Conservation (phyloP, 1,140 invertebrate species). For the Dolichoris vasculosae region DNA sequence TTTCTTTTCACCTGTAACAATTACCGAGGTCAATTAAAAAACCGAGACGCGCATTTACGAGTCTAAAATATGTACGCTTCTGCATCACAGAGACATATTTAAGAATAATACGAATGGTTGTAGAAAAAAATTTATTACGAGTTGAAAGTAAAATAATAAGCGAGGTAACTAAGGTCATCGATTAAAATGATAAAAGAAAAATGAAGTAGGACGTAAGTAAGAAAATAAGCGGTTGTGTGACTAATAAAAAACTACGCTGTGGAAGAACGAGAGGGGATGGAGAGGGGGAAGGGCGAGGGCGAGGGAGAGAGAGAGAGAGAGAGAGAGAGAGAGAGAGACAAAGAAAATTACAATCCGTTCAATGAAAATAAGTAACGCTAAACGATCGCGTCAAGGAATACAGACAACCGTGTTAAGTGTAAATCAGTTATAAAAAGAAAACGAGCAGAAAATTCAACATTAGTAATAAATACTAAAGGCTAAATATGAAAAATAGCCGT, state of each 20-base stretch:
- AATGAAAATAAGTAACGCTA: not conserved
- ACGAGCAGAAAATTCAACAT: no score
- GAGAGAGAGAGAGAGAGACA: not conserved
- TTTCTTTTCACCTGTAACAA: not conserved
- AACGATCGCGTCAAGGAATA: not conserved
- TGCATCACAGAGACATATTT: not conserved
- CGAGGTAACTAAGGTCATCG: not conserved
- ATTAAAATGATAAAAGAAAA: constrained; percentile 29
- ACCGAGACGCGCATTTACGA: not conserved
- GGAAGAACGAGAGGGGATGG: not conserved
- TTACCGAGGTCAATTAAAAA: not conserved
- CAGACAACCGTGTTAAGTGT: not conserved
- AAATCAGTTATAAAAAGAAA: no score
- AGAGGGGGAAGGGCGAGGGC: not conserved
- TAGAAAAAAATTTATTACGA: not conserved
- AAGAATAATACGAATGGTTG: not conserved
- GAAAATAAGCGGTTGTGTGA: not conserved
- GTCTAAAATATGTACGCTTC: not conserved
- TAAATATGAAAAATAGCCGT: no score
- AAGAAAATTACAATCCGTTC: constrained; percentile 9
- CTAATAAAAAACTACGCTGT: constrained; percentile 14
- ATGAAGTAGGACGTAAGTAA: not conserved
- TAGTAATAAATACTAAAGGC: no score
- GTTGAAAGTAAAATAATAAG: not conserved
- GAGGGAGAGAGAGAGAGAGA: not conserved